These are phyloP conservation scores for Melanargia galathea DNA, from an alignment of 2,888 invertebrate genomes.

Conservation along the genomic window DNA sequence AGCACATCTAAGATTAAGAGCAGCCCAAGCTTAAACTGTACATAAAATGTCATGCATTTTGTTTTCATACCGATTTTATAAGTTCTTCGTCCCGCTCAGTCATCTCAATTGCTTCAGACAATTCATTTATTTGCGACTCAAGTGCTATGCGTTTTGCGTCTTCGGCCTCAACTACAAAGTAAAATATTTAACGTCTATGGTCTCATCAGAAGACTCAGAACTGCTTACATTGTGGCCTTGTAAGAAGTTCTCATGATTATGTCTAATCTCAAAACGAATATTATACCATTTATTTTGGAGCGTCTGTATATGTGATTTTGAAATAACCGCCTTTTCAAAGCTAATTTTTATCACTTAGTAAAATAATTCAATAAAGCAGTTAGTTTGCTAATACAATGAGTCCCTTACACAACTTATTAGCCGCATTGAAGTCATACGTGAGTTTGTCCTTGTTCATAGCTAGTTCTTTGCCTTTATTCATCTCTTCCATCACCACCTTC, in stretches of 20 bases:
- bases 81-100: constrained; percentile 83
- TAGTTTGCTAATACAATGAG: background rate
- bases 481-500: constrained; percentile 85
- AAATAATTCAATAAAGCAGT: no score
- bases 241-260: background rate
- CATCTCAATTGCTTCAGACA: constrained; percentile 82
- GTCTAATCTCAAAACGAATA: no score
- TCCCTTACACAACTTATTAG: constrained; percentile 65
- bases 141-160: constrained; percentile 74
- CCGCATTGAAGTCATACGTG: constrained; percentile 77
- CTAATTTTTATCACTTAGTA: no score
- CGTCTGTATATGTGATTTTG: no score
- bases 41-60: no score
- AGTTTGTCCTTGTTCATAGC: constrained; percentile 83
- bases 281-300: no score
- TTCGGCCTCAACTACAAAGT: constrained; percentile 75
- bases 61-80: constrained; percentile 61
- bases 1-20: no score
- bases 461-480: constrained; percentile 85
- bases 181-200: background rate
- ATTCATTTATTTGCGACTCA: constrained; percentile 80
- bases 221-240: background rate
- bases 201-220: background rate
- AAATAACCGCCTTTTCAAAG: no score
- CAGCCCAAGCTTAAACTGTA: no score